phyloP scores from a whole-genome alignment of 2,888 invertebrate genomes.

The Bibio marci region DNA sequence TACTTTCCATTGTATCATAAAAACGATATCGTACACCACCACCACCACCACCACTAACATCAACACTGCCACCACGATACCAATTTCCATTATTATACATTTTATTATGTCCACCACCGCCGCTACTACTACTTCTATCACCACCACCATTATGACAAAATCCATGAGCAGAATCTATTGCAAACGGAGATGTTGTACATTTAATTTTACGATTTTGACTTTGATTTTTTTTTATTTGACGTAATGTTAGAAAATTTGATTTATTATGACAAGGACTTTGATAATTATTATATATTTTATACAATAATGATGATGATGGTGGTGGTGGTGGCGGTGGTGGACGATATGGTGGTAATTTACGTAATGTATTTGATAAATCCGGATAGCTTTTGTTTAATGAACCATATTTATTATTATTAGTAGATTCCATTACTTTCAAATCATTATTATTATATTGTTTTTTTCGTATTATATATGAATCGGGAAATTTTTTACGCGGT shows the following conservation, averaged over 20 bases:
- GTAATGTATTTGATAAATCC: too few relatives aligned
- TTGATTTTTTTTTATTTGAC: constrained; percentile 10
- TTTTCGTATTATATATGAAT: constrained; percentile 27
- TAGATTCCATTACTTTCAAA: too few relatives aligned
- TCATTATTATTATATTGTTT: too few relatives aligned
- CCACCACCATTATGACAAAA: constrained; percentile 5
- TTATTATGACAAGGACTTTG: constrained; percentile 9
- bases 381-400: constrained; percentile 22
- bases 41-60: too few relatives aligned
- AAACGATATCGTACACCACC: background rate
- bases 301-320: too few relatives aligned
- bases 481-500: constrained; percentile 25
- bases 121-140: too few relatives aligned
- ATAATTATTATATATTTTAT: too few relatives aligned
- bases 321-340: too few relatives aligned
- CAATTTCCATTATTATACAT: background rate
- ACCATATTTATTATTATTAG: background rate
- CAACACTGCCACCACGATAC: background rate
- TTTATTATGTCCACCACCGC: constrained; percentile 4
- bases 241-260: constrained; percentile 10
- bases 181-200: constrained; percentile 3
- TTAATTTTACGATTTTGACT: constrained; percentile 7
- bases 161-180: constrained; percentile 1
- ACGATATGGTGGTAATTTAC: too few relatives aligned
- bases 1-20: background rate